These are phyloP conservation scores for Zalophus californianus DNA, from an alignment of 2,797 vertebrate species.

Conservation along the genomic window DNA sequence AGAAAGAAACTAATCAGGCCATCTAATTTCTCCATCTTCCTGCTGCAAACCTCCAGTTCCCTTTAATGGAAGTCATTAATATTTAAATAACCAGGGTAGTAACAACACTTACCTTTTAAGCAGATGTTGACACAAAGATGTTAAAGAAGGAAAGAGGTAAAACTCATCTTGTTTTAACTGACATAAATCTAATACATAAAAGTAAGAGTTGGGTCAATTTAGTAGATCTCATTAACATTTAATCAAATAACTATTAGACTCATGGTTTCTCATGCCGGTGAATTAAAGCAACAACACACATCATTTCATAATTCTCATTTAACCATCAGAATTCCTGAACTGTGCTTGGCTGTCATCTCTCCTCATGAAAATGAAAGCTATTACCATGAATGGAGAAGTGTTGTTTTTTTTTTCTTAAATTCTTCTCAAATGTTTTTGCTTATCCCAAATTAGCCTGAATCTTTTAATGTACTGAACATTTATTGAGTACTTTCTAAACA, in stretches of 20 bases:
- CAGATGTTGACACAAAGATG: constrained; percentile 55
- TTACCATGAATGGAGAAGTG: background rate
- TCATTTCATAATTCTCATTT: constrained; percentile 51
- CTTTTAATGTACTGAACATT: constrained; percentile 55
- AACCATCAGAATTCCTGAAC: background rate
- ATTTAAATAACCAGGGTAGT: constrained; percentile 74
- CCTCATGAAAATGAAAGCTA: constrained; percentile 45
- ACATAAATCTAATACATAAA: constrained; percentile 67
- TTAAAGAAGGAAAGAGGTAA: constrained; percentile 48
- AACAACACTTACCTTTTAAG: constrained; percentile 2
- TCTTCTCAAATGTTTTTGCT: constrained; percentile 37
- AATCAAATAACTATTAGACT: constrained; percentile 60
- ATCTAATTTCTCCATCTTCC: constrained; percentile 53
- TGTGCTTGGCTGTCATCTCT: constrained; percentile 43
- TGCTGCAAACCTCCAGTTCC: background rate
- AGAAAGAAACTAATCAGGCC: constrained; percentile 58
- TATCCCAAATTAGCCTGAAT: constrained; percentile 1
- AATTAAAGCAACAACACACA: constrained; percentile 45
- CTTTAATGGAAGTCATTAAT: constrained; percentile 76
- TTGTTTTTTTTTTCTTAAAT: background rate
- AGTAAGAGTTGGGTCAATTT: constrained; percentile 59
- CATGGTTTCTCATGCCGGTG: background rate
- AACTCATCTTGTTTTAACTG: constrained; percentile 64
- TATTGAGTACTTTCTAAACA: constrained; percentile 53
- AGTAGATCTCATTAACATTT: constrained; percentile 70